phyloP scores from a whole-genome alignment of 2,113 vertebrate genomes.

The Trogon surrucura region DNA sequence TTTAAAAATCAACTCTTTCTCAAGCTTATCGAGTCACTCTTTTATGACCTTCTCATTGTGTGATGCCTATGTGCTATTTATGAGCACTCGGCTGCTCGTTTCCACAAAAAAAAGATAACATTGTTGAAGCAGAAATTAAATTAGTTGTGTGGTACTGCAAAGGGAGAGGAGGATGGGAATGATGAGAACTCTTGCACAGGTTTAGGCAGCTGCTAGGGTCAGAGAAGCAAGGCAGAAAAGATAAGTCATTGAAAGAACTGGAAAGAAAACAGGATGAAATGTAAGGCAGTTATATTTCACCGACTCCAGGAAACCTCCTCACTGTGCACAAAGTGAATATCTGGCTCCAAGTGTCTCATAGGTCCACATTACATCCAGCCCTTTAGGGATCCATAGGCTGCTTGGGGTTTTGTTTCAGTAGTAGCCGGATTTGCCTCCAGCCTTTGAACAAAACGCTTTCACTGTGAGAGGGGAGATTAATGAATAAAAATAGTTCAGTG shows the following conservation, averaged over 20 bases:
- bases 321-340: neutral
- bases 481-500: neutral
- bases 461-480: neutral
- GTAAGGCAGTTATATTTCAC: neutral
- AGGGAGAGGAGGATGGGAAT: neutral
- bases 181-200: neutral
- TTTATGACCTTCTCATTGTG: neutral
- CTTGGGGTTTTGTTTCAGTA: neutral
- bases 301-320: neutral
- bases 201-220: neutral
- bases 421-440: neutral
- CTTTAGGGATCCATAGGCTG: neutral
- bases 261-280: neutral
- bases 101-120: neutral
- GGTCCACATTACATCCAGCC: neutral
- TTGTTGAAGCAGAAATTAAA: neutral
- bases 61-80: neutral
- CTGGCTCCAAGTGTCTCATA: neutral
- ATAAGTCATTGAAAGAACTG: neutral
- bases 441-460: neutral
- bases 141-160: neutral
- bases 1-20: conserved; percentile 2
- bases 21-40: neutral
- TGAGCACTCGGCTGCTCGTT: neutral
- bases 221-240: neutral